phyloP scores from a whole-genome alignment of 2,113 vertebrate species.

The Astur gentilis region DNA sequence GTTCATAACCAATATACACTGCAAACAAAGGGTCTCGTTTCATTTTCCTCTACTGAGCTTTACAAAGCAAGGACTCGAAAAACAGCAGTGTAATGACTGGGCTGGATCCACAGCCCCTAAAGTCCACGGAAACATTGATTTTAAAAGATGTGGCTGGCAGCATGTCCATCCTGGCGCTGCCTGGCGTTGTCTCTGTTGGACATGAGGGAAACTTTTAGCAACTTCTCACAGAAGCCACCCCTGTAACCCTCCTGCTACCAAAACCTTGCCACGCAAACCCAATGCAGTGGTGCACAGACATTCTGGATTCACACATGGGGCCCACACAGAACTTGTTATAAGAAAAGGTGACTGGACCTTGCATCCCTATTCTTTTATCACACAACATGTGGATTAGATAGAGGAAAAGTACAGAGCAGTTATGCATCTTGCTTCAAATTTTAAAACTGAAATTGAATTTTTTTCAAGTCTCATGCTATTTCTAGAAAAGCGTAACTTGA shows the following conservation, averaged over 20 bases:
- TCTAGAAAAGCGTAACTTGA: neutral
- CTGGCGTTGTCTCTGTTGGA: too few species aligned
- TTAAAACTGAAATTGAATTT: neutral
- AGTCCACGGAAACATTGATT: neutral
- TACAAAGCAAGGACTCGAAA: neutral
- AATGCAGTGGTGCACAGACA: neutral
- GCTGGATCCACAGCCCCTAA: neutral
- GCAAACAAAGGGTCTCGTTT: neutral
- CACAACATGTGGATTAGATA: rapidly evolving
- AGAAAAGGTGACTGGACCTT: neutral
- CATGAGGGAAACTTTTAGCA: too few species aligned
- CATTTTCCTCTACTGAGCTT: neutral
- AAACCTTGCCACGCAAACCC: too few species aligned
- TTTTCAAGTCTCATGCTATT: neutral
- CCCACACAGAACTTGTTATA: neutral
- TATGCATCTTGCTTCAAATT: neutral
- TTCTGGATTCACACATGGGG: rapidly evolving
- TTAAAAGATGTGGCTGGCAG: too few species aligned
- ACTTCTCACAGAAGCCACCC: too few species aligned
- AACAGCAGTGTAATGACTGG: neutral
- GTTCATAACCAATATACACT: neutral
- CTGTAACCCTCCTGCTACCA: too few species aligned
- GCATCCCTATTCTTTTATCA: neutral
- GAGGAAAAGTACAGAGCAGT: neutral
- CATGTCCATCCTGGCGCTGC: too few species aligned